These are phyloP conservation scores for Centropristis striata DNA, from an alignment of 2,113 vertebrate species.

Conservation along the genomic window DNA sequence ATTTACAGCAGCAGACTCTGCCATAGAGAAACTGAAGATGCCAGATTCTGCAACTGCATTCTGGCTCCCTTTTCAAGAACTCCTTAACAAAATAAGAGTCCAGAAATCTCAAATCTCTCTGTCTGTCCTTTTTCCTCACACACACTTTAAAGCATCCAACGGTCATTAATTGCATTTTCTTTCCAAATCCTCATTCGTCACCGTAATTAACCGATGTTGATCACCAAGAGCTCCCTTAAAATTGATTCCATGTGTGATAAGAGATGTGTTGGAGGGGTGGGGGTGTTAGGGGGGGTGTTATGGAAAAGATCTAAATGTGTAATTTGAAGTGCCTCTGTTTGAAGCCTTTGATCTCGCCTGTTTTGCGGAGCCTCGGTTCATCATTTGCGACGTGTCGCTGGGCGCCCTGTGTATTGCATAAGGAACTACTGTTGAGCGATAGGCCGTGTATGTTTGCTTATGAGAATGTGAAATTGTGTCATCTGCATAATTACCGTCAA, in stretches of 20 bases:
- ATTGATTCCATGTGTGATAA: conserved; percentile 90
- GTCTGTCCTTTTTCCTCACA: conserved; percentile 3
- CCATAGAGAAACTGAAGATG: conserved; percentile 62
- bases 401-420: conserved; percentile 76
- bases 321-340: conserved; percentile 88
- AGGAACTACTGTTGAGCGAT: conserved; percentile 76
- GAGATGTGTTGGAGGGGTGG: conserved; percentile 77
- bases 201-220: conserved; percentile 87
- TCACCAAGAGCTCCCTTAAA: conserved; percentile 83
- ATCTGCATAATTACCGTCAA: conserved; percentile 84
- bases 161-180: conserved; percentile 88
- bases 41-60: conserved; percentile 31
- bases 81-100: conserved; percentile 69
- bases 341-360: conserved; percentile 89
- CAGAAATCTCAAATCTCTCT: conserved; percentile 49
- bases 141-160: conserved; percentile 61
- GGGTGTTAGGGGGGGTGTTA: conserved; percentile 81
- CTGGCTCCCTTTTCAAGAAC: conserved; percentile 54
- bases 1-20: conserved; percentile 37
- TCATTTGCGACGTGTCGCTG: conserved; percentile 75
- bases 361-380: conserved; percentile 80
- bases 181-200: conserved; percentile 85
- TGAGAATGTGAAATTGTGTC: conserved; percentile 82
- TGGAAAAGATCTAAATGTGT: conserved; percentile 90
- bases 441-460: conserved; percentile 79